Conservation (phyloP, 2,888 invertebrate genomes). For the Acanthosepion esculentum region DNA sequence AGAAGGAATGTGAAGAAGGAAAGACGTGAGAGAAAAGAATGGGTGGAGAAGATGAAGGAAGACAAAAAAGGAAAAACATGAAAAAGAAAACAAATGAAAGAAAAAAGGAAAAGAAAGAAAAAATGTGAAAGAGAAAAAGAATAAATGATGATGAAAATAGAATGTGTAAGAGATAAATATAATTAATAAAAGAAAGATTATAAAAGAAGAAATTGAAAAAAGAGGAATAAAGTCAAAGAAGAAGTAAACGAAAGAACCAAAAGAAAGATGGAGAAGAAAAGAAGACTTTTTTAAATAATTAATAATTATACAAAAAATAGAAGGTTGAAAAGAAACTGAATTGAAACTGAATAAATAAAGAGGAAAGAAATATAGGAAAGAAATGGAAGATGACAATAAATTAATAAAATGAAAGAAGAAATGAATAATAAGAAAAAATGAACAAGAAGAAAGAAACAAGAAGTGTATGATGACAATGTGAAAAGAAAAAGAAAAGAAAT, state of each 20-base stretch:
- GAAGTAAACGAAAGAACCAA: no score
- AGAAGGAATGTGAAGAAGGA: background rate
- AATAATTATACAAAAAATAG: background rate
- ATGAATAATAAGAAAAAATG: background rate
- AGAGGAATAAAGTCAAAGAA: no score
- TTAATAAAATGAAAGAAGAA: background rate
- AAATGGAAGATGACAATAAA: no score
- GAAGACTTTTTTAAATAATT: no score
- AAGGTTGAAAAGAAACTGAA: background rate
- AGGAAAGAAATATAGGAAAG: background rate
- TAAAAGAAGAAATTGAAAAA: background rate
- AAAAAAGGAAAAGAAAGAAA: background rate
- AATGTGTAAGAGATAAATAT: no score
- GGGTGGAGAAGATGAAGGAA: background rate
- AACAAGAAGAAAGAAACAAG: background rate
- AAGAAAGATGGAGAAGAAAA: no score
- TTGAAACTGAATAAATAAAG: background rate
- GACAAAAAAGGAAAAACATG: background rate
- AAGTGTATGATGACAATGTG: no score
- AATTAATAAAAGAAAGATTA: background rate
- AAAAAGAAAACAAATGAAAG: background rate
- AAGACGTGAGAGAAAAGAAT: background rate
- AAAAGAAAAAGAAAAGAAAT: no score
- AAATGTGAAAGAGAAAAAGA: background rate
- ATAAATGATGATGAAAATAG: background rate